A percentile compares a stretch with the other conserved stretches of the same genome.
These are phyloP conservation scores for Forbesichthys agassizii DNA, from an alignment of 2,113 vertebrate genomes.

Conservation along the genomic window DNA sequence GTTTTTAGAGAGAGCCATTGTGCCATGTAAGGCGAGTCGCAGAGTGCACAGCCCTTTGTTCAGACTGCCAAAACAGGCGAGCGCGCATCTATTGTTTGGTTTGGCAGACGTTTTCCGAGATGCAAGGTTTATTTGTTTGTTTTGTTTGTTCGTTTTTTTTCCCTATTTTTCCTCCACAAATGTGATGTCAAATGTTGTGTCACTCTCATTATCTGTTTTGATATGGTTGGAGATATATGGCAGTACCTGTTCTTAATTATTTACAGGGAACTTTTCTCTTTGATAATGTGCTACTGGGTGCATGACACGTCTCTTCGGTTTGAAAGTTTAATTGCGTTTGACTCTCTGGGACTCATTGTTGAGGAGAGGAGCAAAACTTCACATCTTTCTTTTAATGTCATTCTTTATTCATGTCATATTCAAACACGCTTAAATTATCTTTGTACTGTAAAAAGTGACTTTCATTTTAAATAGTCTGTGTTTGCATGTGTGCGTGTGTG, in stretches of 20 bases:
- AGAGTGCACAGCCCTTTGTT: slow-evolving; percentile 45
- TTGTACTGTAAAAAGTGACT: background rate
- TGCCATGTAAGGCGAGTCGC: slow-evolving; percentile 39
- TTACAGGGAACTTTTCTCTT: slow-evolving; percentile 6
- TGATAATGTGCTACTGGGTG: background rate
- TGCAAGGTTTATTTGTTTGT: background rate
- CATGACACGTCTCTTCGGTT: slow-evolving; percentile 31
- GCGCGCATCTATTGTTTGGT: slow-evolving; percentile 23
- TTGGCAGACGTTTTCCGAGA: background rate
- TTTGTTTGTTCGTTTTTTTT: too few relatives aligned
- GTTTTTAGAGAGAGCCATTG: slow-evolving; percentile 49
- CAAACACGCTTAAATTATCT: slow-evolving; percentile 33
- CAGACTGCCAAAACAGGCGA: slow-evolving; percentile 35
- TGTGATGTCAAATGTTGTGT: background rate
- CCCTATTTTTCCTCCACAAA: background rate
- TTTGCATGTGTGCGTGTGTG: background rate
- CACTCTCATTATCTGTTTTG: slow-evolving; percentile 13
- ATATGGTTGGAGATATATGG: slow-evolving; percentile 15
- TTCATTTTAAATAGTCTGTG: slow-evolving; percentile 34
- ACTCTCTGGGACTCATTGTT: slow-evolving; percentile 6
- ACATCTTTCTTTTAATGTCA: slow-evolving; percentile 33
- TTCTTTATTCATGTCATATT: slow-evolving; percentile 19
- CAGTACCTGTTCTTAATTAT: slow-evolving; percentile 2
- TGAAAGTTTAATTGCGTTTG: slow-evolving; percentile 30
- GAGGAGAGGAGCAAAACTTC: slow-evolving; percentile 3